Percentiles rank a stretch among this genome's conserved stretches.
Conservation (phyloP, 2,888 invertebrate genomes). For the Pammene fasciana region DNA sequence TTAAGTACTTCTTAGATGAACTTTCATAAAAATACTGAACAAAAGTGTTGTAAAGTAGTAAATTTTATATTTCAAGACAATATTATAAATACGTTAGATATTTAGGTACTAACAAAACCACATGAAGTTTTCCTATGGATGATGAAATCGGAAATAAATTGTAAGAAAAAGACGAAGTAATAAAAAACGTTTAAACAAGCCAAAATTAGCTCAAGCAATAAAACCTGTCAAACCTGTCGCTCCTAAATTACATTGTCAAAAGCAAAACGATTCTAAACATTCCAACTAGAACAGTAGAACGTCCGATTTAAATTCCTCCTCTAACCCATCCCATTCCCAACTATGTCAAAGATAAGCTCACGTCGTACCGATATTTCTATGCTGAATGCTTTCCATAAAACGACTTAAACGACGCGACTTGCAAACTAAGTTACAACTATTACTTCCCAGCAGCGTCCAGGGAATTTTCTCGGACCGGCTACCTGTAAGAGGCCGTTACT, state of each 20-base stretch:
- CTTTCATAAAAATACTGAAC: slow-evolving; percentile 14
- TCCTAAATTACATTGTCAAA: slow-evolving; percentile 7
- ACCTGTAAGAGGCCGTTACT: slow-evolving; percentile 41
- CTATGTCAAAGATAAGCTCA: slow-evolving; percentile 52
- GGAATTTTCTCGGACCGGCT: slow-evolving; percentile 38
- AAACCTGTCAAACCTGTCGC: not conserved
- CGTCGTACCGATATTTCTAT: slow-evolving; percentile 72
- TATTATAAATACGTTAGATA: no score
- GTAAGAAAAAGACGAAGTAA: no score
- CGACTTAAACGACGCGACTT: slow-evolving; percentile 61
- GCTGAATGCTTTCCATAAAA: slow-evolving; percentile 59
- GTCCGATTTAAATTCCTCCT: slow-evolving; percentile 28
- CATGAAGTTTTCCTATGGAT: no score
- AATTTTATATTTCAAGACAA: not conserved
- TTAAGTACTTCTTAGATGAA: slow-evolving; percentile 11
- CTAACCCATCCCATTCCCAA: slow-evolving; percentile 39
- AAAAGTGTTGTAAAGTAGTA: slow-evolving; percentile 6
- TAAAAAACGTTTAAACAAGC: not conserved
- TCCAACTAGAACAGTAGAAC: slow-evolving; percentile 15
- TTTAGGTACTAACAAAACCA: no score
- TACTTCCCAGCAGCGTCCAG: slow-evolving; percentile 1
- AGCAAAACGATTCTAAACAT: not conserved
- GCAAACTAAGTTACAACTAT: slow-evolving; percentile 6
- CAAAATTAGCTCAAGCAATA: not conserved
- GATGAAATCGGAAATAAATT: no score